phyloP scores from a whole-genome alignment of 2,888 invertebrate species.

The Eurytoma adleriae region DNA sequence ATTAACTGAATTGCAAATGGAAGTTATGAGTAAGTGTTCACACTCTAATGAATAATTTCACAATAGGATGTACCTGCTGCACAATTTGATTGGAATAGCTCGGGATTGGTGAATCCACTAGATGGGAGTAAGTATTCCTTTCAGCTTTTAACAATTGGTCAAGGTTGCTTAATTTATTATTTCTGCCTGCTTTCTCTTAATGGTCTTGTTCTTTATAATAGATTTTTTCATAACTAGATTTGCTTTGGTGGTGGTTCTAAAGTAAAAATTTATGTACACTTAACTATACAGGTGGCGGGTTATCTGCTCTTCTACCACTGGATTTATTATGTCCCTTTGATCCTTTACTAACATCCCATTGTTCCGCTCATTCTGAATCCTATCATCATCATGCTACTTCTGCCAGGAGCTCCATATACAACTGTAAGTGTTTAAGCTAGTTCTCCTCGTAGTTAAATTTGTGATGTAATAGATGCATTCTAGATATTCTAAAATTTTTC shows the following conservation, averaged over 20 bases:
- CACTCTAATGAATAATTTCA: conserved; percentile 37
- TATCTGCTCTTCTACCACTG: conserved; percentile 74
- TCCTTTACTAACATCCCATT: conserved; percentile 74
- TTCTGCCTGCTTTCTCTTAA: conserved; percentile 17
- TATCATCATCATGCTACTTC: conserved; percentile 74
- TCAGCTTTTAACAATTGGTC: not conserved
- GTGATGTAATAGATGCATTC: conserved; percentile 2
- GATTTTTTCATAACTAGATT: conserved; percentile 15
- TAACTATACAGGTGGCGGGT: conserved; percentile 72
- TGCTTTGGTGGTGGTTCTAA: conserved; percentile 27
- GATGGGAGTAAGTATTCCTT: conserved; percentile 76
- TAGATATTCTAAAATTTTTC: not conserved
- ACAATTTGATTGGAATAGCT: conserved; percentile 86
- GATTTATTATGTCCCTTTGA: conserved; percentile 74
- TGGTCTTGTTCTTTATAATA: conserved; percentile 9
- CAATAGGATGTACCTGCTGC: conserved; percentile 79
- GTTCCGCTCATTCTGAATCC: conserved; percentile 74
- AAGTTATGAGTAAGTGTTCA: not conserved
- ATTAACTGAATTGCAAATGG: conserved; percentile 8
- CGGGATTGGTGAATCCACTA: conserved; percentile 85
- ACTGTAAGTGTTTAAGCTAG: conserved; percentile 73
- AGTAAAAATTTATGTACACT: conserved; percentile 48
- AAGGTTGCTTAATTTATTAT: conserved; percentile 22
- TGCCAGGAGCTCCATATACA: conserved; percentile 73
- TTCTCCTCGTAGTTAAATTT: conserved; percentile 38